phyloP scores from a whole-genome alignment of 2,888 invertebrate genomes.

The Drosophila paranaensis region DNA sequence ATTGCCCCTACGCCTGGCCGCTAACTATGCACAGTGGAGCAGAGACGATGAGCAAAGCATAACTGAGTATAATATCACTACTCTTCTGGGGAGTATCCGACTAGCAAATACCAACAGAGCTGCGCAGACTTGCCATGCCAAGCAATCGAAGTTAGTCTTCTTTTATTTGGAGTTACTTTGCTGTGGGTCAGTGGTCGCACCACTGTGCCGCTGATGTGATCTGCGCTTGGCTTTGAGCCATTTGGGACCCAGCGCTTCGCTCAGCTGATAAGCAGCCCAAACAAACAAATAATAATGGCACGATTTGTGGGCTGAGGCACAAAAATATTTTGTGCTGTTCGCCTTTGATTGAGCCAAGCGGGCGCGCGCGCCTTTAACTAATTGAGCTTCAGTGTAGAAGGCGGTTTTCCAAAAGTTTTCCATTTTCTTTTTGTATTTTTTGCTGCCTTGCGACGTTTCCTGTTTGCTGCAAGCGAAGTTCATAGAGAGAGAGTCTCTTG shows the following conservation, averaged over 20 bases:
- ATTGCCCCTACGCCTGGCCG: slow-evolving; percentile 75
- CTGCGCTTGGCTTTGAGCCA: slow-evolving; percentile 33
- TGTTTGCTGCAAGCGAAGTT: slow-evolving; percentile 35
- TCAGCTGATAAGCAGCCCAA: slow-evolving; percentile 75
- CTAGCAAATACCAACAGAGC: background rate
- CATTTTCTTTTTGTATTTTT: slow-evolving; percentile 11
- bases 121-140: too few relatives aligned
- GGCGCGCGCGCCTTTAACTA: slow-evolving; percentile 67
- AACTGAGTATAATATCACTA: background rate
- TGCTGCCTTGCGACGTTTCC: slow-evolving; percentile 55
- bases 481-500: background rate
- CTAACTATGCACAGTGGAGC: slow-evolving; percentile 51
- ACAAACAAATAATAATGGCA: slow-evolving; percentile 78
- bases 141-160: background rate
- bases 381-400: slow-evolving; percentile 73
- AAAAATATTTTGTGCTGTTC: slow-evolving; percentile 25
- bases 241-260: slow-evolving; percentile 33
- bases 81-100: background rate
- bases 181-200: background rate
- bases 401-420: slow-evolving; percentile 42
- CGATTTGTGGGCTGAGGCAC: slow-evolving; percentile 63
- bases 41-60: background rate
- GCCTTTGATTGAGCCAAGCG: slow-evolving; percentile 69
- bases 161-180: background rate
- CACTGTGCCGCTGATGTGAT: slow-evolving; percentile 57